These are phyloP conservation scores for Spodoptera litura DNA, from an alignment of 1,140 invertebrate genomes.

Conservation along the genomic window DNA sequence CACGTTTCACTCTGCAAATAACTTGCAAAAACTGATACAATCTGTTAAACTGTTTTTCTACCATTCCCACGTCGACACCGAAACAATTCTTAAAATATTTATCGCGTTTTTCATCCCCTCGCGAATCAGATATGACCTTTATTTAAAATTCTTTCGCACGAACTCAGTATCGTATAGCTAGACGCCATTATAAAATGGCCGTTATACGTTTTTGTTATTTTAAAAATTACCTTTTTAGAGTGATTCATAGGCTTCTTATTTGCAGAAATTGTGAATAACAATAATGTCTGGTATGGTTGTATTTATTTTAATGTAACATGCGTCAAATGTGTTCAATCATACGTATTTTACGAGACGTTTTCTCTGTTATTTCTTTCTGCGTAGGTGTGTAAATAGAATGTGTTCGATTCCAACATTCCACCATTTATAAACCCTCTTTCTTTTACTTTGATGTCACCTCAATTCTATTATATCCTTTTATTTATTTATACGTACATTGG, in stretches of 20 bases:
- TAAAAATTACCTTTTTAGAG: no score
- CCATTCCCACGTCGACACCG: conserved; percentile 25
- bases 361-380: no score
- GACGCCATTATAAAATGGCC: background rate
- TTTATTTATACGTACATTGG: conserved; percentile 10
- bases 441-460: conserved; percentile 20
- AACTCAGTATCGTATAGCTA: background rate
- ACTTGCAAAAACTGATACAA: conserved; percentile 14
- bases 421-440: background rate
- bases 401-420: background rate
- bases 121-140: conserved; percentile 21
- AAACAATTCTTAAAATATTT: conserved; percentile 33
- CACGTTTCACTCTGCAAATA: conserved; percentile 4
- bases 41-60: conserved; percentile 30
- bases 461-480: conserved; percentile 15
- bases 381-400: background rate
- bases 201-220: background rate
- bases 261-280: no score
- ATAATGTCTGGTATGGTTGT: no score
- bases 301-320: no score
- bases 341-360: no score
- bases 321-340: no score
- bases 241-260: no score
- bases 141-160: conserved; percentile 10
- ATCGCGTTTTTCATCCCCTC: conserved; percentile 20